Percentiles rank a stretch among this genome's conserved stretches.
phyloP scores from a whole-genome alignment of 1,140 invertebrate genomes.

The Apolygus lucorum region DNA sequence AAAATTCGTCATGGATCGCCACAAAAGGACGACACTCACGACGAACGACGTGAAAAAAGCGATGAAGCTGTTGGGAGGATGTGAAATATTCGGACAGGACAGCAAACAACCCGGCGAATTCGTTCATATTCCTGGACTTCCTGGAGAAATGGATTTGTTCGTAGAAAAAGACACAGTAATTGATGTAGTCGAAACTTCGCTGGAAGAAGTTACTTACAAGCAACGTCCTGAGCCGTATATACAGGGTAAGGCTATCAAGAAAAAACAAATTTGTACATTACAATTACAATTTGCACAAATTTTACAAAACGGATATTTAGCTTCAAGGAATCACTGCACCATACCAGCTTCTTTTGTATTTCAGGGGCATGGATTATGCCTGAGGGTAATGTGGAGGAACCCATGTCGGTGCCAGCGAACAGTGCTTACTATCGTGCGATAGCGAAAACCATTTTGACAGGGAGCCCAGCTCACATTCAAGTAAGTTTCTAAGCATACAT shows the following conservation, averaged over 20 bases:
- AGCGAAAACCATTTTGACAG: constrained; percentile 24
- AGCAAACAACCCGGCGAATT: constrained; percentile 21
- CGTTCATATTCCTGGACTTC: constrained; percentile 23
- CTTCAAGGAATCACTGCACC: too few relatives aligned
- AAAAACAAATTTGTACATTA: background rate
- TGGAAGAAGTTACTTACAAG: constrained; percentile 15
- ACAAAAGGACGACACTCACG: constrained; percentile 26
- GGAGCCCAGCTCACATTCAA: constrained; percentile 22
- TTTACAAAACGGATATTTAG: too few relatives aligned
- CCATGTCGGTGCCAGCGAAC: background rate
- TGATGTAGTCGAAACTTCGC: constrained; percentile 21
- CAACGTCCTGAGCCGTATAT: constrained; percentile 26
- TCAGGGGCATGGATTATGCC: constrained; percentile 23
- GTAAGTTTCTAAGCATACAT: too few relatives aligned
- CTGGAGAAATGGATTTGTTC: constrained; percentile 28
- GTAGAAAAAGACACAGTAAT: constrained; percentile 27
- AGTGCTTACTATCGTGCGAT: constrained; percentile 23
- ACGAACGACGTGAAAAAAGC: constrained; percentile 30
- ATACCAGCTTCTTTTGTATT: too few relatives aligned
- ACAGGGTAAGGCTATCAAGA: constrained; percentile 24
- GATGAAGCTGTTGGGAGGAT: constrained; percentile 20
- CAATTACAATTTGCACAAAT: background rate
- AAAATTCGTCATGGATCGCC: constrained; percentile 21
- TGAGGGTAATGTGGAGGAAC: constrained; percentile 22
- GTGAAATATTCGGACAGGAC: constrained; percentile 25